phyloP scores from a whole-genome alignment of 2,797 vertebrate genomes.

The Megalops cyprinoides region DNA sequence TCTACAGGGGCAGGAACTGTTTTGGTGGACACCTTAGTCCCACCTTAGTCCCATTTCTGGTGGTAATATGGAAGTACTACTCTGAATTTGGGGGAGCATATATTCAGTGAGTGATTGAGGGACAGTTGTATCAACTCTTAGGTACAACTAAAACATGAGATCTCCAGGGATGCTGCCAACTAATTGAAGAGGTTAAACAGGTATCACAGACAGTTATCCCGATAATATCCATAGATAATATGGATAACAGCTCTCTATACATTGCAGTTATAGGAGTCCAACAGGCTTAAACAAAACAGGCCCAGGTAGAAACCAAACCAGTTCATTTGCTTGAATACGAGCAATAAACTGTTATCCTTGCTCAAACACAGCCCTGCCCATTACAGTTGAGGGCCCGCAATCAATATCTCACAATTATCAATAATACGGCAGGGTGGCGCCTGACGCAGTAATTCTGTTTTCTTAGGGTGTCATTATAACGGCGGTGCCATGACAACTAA shows the following conservation, averaged over 20 bases:
- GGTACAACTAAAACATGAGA: too few relatives aligned
- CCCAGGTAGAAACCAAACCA: background rate
- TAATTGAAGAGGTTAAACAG: background rate
- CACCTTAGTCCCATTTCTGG: too few relatives aligned
- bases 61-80: too few relatives aligned
- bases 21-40: too few relatives aligned
- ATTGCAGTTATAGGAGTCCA: background rate
- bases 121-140: too few relatives aligned
- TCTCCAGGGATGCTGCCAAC: too few relatives aligned
- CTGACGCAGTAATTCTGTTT: background rate
- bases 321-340: background rate
- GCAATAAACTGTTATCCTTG: conserved; percentile 21
- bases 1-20: too few relatives aligned
- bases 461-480: conserved; percentile 9
- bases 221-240: too few relatives aligned
- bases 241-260: background rate
- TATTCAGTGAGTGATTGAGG: too few relatives aligned
- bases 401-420: conserved; percentile 15
- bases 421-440: conserved; percentile 17
- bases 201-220: background rate
- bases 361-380: conserved; percentile 14
- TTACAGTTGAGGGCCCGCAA: background rate
- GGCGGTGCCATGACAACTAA: conserved; percentile 12
- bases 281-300: background rate
- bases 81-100: too few relatives aligned